These are phyloP conservation scores for Drosophila tripunctata DNA, from an alignment of 2,888 invertebrate species.

Conservation along the genomic window DNA sequence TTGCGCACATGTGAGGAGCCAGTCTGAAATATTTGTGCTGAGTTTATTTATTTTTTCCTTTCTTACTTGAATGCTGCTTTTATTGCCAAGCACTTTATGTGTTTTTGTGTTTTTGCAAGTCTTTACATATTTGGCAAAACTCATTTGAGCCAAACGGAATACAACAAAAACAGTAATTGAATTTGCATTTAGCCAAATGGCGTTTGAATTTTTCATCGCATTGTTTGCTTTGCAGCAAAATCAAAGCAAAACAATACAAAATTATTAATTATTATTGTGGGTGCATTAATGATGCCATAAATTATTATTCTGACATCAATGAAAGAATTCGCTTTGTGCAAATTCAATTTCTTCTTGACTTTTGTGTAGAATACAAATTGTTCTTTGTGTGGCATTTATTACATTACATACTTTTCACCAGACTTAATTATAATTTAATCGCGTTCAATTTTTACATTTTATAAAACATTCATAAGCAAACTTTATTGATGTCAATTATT, in stretches of 20 bases:
- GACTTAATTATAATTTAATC: neutral
- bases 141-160: conserved; percentile 37
- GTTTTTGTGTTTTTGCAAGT: conserved; percentile 21
- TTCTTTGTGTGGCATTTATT: neutral
- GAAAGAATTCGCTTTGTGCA: conserved; percentile 14
- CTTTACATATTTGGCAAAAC: conserved; percentile 52
- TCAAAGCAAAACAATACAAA: conserved; percentile 3
- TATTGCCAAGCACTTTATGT: conserved; percentile 34
- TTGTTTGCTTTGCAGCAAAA: conserved; percentile 14
- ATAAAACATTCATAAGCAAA: neutral
- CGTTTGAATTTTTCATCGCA: conserved; percentile 24
- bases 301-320: conserved; percentile 29
- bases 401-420: too few relatives aligned
- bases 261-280: conserved; percentile 30
- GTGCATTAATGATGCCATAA: conserved; percentile 30
- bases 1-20: conserved; percentile 34
- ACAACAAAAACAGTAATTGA: conserved; percentile 22
- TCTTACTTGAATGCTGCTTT: conserved; percentile 24
- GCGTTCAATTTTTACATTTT: neutral
- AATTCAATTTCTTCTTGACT: neutral
- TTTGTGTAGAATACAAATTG: neutral
- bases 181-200: conserved; percentile 48
- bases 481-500: neutral
- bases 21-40: conserved; percentile 13
- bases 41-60: conserved; percentile 2